Evolutionary conservation across 2,888 invertebrate genomes (phyloP).

Genomic region (Dilophus febrilis): DNA sequence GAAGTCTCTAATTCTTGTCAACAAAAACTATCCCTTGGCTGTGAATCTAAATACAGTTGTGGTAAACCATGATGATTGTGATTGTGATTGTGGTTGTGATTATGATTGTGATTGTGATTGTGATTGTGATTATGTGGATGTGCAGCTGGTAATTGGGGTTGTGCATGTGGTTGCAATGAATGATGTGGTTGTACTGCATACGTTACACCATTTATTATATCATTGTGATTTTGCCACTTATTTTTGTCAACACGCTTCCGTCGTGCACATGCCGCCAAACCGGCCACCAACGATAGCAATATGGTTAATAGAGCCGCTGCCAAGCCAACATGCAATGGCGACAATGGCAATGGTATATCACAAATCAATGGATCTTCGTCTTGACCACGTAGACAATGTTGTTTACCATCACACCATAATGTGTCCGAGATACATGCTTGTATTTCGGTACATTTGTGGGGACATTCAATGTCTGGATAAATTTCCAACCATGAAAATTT

Average conservation of each 20-base stretch:
- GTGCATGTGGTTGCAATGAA: slow-evolving; percentile 8
- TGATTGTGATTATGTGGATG: slow-evolving; percentile 5
- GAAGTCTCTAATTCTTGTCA: slow-evolving; percentile 41
- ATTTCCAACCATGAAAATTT: slow-evolving; percentile 10
- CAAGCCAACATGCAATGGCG: slow-evolving; percentile 46
- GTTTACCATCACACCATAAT: slow-evolving; percentile 64
- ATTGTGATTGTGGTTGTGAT: slow-evolving; percentile 5
- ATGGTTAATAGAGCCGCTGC: slow-evolving; percentile 45
- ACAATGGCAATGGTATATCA: slow-evolving; percentile 48
- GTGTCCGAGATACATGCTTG: slow-evolving; percentile 64
- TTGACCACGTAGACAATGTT: slow-evolving; percentile 65
- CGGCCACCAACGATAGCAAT: slow-evolving; percentile 38
- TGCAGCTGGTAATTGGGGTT: slow-evolving; percentile 4
- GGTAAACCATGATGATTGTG: slow-evolving; percentile 7
- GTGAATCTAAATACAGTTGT: slow-evolving; percentile 35
- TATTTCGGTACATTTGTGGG: slow-evolving; percentile 55
- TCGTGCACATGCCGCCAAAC: slow-evolving; percentile 33
- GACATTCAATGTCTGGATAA: slow-evolving; percentile 12
- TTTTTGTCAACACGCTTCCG: slow-evolving; percentile 38
- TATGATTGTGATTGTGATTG: slow-evolving; percentile 6
- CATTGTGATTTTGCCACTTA: slow-evolving; percentile 9
- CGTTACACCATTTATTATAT: slow-evolving; percentile 6
- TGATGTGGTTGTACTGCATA: slow-evolving; percentile 7
- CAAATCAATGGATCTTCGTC: slow-evolving; percentile 66
- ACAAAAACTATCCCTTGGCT: slow-evolving; percentile 56